Evolutionary conservation across 2,113 vertebrate genomes (phyloP).

Genomic region (Sitta europaea): DNA sequence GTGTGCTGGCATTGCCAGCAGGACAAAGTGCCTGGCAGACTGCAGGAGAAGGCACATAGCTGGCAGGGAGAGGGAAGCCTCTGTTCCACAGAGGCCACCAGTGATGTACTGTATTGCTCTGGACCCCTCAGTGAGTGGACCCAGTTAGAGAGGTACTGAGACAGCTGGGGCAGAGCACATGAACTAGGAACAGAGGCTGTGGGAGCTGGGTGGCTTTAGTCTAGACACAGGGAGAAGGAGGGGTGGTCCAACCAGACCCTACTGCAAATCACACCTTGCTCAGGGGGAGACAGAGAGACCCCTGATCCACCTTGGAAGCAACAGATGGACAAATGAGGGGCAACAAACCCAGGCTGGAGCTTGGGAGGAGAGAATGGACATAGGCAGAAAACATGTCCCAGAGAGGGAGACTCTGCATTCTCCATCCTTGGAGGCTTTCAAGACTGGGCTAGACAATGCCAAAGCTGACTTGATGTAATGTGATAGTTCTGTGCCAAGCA

Average conservation of each 20-base stretch:
- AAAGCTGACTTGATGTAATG: not conserved
- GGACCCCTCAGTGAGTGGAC: not conserved
- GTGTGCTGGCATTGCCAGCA: rapidly evolving
- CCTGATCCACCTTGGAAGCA: not conserved
- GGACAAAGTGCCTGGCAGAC: not conserved
- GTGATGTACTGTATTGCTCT: rapidly evolving
- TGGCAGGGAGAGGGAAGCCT: not conserved
- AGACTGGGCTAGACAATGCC: not conserved
- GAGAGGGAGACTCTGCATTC: not conserved
- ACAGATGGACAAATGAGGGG: not conserved
- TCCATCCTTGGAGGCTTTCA: not conserved
- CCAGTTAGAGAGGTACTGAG: not conserved
- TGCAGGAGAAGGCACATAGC: not conserved
- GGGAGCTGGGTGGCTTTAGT: not conserved
- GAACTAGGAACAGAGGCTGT: not conserved
- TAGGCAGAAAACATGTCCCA: not conserved
- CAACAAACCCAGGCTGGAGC: not conserved
- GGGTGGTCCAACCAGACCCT: not conserved
- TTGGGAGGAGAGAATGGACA: not conserved
- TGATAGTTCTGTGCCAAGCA: not conserved
- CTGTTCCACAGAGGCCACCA: rapidly evolving
- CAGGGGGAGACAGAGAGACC: not conserved
- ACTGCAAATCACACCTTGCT: not conserved
- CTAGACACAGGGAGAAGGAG: not conserved
- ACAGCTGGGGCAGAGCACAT: rapidly evolving